These are phyloP conservation scores for Tylochromis polylepis DNA, from an alignment of 2,113 vertebrate species.

Conservation along the genomic window DNA sequence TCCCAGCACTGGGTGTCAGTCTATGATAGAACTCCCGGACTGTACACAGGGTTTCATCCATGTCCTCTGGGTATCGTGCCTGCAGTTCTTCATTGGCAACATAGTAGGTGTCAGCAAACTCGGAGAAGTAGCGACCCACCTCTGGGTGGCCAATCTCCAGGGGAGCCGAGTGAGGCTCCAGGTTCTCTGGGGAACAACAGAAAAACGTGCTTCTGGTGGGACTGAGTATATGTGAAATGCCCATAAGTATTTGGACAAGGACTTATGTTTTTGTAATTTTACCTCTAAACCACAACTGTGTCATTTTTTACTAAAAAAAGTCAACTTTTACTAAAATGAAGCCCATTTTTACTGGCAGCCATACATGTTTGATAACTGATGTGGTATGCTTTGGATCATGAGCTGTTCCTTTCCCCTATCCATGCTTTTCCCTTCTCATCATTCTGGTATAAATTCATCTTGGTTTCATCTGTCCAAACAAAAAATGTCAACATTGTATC, in stretches of 20 bases:
- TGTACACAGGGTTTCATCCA: constrained; percentile 72
- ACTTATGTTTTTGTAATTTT: background rate
- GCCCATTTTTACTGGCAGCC: background rate
- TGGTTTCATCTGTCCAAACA: background rate
- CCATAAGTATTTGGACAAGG: background rate
- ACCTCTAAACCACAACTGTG: background rate
- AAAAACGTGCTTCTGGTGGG: background rate
- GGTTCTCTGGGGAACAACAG: constrained; percentile 79
- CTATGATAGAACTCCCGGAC: constrained; percentile 83
- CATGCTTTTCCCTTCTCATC: background rate
- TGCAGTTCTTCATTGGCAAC: constrained; percentile 87
- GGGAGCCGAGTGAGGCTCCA: constrained; percentile 86
- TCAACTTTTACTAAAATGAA: too few species aligned
- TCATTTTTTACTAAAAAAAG: too few species aligned
- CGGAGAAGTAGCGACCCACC: constrained; percentile 90
- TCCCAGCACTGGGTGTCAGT: constrained; percentile 8
- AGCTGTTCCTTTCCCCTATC: background rate
- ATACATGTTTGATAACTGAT: background rate
- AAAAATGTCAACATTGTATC: background rate
- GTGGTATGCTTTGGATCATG: background rate
- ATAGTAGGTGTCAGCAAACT: constrained; percentile 84
- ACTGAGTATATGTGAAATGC: background rate
- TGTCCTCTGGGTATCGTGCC: constrained; percentile 85
- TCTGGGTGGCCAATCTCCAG: constrained; percentile 91
- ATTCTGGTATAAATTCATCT: background rate